Evolutionary conservation across 2,797 vertebrate species (phyloP).

Genomic region (Rhinogobio ventralis): DNA sequence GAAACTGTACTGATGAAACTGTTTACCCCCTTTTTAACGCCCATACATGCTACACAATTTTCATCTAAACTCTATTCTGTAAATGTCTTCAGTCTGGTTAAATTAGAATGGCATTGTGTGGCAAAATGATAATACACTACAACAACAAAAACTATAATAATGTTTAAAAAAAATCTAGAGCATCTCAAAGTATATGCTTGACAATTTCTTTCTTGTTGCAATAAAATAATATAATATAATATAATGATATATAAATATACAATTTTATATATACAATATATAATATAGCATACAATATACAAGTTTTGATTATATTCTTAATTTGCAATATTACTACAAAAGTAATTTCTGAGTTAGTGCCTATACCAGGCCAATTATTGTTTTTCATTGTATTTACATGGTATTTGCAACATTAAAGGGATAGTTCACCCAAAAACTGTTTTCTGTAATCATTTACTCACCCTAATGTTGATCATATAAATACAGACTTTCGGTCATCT

Average conservation of each 20-base stretch:
- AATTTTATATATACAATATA: no score
- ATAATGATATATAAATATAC: no score
- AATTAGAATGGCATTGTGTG: constrained; percentile 2
- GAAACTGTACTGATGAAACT: constrained; percentile 44
- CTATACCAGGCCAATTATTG: neutral
- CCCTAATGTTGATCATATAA: no score
- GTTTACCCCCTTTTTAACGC: constrained; percentile 28
- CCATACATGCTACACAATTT: neutral
- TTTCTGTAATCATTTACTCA: no score
- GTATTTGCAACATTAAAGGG: no score
- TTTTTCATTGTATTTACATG: neutral
- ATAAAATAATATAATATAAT: neutral
- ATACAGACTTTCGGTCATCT: no score
- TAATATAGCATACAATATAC: no score
- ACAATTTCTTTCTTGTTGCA: neutral
- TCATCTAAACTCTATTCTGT: constrained; percentile 13
- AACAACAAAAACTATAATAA: neutral
- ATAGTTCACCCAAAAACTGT: no score
- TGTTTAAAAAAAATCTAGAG: neutral
- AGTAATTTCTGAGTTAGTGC: neutral
- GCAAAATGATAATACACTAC: neutral
- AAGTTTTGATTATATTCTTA: neutral
- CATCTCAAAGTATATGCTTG: neutral
- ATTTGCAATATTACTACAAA: neutral
- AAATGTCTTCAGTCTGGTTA: constrained; percentile 27